Percentiles rank a stretch among this genome's conserved stretches.
These are phyloP conservation scores for Diabrotica undecimpunctata DNA, from an alignment of 1,140 invertebrate species.

Conservation along the genomic window DNA sequence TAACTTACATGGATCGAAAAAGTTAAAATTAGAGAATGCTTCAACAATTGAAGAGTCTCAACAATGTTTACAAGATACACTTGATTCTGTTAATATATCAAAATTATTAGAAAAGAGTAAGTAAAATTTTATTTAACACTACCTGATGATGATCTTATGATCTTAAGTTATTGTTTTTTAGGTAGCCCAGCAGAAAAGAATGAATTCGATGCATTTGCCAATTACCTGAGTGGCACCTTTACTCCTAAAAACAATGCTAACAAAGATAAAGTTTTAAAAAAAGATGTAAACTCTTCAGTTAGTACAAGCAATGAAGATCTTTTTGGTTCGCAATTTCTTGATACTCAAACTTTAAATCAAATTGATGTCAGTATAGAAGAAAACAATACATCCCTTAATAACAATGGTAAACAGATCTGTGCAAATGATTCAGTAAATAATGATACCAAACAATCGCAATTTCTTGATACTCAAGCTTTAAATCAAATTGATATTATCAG, in stretches of 20 bases:
- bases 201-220: conserved; percentile 22
- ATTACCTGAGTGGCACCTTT: conserved; percentile 6
- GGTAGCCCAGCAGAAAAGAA: background rate
- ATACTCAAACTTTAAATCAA: background rate
- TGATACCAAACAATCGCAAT: conserved; percentile 5
- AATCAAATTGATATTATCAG: conserved; percentile 29
- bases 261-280: background rate
- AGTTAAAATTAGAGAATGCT: too few species aligned
- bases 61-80: too few species aligned
- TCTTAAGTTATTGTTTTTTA: background rate
- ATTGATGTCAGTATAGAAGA: background rate
- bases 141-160: too few species aligned
- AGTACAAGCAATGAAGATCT: background rate
- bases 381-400: background rate
- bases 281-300: background rate
- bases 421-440: background rate
- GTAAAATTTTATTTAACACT: too few species aligned
- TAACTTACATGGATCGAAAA: too few species aligned
- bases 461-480: conserved; percentile 23
- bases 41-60: too few species aligned
- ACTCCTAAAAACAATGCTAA: background rate
- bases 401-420: background rate
- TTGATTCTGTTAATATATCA: too few species aligned
- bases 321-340: too few species aligned
- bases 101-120: too few species aligned